These are phyloP conservation scores for Beaufortia kweichowensis DNA, from an alignment of 2,113 vertebrate genomes.

Conservation along the genomic window DNA sequence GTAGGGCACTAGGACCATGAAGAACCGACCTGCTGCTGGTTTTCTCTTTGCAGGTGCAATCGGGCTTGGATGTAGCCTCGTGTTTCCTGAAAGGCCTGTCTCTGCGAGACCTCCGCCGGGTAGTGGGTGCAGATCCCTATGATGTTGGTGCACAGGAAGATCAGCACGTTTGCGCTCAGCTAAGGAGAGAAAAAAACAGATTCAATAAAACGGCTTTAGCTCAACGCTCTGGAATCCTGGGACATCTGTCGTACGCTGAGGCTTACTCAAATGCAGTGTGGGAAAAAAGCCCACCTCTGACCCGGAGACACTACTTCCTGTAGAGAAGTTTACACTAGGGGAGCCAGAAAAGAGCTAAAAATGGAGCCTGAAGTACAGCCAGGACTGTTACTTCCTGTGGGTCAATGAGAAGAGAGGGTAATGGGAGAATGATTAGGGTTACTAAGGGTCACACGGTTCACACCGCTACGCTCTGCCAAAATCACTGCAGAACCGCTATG, in stretches of 20 bases:
- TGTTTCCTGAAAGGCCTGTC: conserved; percentile 96
- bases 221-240: conserved; percentile 6
- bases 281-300: conserved; percentile 55
- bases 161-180: conserved; percentile 90
- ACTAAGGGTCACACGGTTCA: conserved; percentile 16
- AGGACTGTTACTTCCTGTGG: conserved; percentile 43
- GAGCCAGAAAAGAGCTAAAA: conserved; percentile 33
- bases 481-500: background rate
- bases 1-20: background rate
- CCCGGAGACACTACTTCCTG: conserved; percentile 40
- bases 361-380: conserved; percentile 40
- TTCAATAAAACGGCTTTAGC: conserved; percentile 3
- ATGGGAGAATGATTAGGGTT: background rate
- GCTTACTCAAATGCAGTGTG: conserved; percentile 64
- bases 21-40: conserved; percentile 89
- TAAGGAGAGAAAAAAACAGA: conserved; percentile 54
- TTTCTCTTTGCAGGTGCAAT: conserved; percentile 91
- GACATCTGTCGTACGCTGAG: conserved; percentile 47
- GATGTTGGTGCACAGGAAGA: conserved; percentile 95
- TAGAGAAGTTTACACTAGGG: conserved; percentile 29
- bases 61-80: conserved; percentile 93
- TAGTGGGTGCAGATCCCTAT: conserved; percentile 97
- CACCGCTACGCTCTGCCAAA: background rate
- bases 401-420: conserved; percentile 7
- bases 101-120: conserved; percentile 93